These are phyloP conservation scores for Neotoxoptera formosana DNA, from an alignment of 1,140 invertebrate species.

Conservation along the genomic window DNA sequence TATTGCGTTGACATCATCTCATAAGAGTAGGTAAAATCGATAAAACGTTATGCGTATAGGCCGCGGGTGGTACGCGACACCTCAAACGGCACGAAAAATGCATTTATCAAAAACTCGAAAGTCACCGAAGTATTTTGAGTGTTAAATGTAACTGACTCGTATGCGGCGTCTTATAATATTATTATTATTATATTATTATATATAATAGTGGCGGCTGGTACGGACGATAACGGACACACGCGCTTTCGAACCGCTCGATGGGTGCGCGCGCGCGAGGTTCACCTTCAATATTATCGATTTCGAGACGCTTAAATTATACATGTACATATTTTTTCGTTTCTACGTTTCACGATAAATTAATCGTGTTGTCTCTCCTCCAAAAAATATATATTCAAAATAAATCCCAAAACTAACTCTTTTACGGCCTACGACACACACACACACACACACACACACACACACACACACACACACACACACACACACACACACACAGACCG, in stretches of 20 bases:
- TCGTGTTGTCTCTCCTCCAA: background rate
- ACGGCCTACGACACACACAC: background rate
- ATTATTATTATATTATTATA: background rate
- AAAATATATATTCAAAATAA: conserved; percentile 7
- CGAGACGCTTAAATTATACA: background rate
- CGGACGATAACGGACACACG: background rate
- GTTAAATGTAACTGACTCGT: background rate
- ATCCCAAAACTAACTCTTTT: background rate
- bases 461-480: too few relatives aligned
- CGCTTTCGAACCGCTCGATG: background rate
- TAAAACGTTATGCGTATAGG: background rate
- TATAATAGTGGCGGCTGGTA: background rate
- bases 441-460: background rate
- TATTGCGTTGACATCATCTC: too few relatives aligned
- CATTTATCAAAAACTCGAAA: background rate
- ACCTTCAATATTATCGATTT: conserved; percentile 3
- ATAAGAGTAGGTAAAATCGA: background rate
- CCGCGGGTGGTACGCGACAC: too few relatives aligned
- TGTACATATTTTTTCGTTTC: background rate
- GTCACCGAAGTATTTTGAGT: background rate
- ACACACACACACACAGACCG: background rate
- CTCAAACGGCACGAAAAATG: background rate
- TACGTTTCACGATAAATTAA: background rate
- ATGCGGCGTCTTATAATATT: background rate
- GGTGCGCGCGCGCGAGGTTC: background rate